A percentile compares a stretch with the other conserved stretches of the same genome.
Evolutionary conservation across 2,797 vertebrate genomes (phyloP).

Genomic region (Xerus rutilus): DNA sequence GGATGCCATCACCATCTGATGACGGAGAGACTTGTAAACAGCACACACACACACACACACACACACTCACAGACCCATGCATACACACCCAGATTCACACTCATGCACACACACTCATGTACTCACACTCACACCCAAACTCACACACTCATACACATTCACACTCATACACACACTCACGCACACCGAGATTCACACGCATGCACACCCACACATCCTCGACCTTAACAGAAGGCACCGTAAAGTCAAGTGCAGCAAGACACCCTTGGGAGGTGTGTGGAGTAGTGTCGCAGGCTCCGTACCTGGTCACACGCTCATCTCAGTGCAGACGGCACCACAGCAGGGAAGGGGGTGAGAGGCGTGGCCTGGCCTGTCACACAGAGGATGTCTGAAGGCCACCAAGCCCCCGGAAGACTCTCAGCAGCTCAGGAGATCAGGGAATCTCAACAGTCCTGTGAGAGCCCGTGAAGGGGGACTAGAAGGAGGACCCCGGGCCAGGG

Average conservation of each 20-base stretch:
- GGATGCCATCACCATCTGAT: background rate
- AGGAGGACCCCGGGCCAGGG: fast-evolving
- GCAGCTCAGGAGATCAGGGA: background rate
- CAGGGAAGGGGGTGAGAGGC: background rate
- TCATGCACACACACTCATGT: no score
- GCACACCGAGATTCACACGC: no score
- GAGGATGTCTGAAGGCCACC: background rate
- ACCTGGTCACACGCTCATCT: background rate
- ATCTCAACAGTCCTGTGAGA: fast-evolving
- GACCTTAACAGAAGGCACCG: no score
- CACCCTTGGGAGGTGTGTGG: no score
- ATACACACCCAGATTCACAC: no score
- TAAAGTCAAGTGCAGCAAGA: no score
- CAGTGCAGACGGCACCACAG: background rate
- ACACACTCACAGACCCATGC: no score
- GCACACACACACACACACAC: background rate
- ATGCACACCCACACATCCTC: no score
- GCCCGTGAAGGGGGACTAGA: fast-evolving
- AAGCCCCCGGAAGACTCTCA: background rate
- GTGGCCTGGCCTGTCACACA: fast-evolving
- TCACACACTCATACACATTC: no score
- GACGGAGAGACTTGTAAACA: background rate
- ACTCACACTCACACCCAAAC: no score
- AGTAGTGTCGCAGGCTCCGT: no score
- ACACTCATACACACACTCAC: no score